These are phyloP conservation scores for Lasioglossum morio DNA, from an alignment of 2,888 invertebrate species.

Conservation along the genomic window DNA sequence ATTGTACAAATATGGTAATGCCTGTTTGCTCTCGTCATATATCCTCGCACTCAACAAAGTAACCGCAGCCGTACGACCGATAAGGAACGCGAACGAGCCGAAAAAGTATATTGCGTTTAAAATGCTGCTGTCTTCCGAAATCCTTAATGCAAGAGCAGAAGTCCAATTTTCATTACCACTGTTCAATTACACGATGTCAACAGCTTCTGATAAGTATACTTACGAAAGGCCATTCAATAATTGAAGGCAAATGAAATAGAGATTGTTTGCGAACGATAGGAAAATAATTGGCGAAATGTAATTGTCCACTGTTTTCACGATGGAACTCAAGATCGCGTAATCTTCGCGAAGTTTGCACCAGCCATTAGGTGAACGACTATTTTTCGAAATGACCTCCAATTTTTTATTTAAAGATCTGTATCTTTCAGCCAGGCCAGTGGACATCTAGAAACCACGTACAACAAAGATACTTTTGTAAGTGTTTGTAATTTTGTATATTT, in stretches of 20 bases:
- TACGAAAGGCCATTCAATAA: conserved; percentile 89
- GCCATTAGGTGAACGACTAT: conserved; percentile 78
- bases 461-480: neutral
- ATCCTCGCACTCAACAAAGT: conserved; percentile 85
- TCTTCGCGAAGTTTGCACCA: conserved; percentile 89
- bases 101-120: conserved; percentile 85
- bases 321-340: conserved; percentile 87
- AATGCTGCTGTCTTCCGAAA: conserved; percentile 70
- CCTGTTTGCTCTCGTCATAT: conserved; percentile 84
- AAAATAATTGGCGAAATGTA: conserved; percentile 88
- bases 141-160: conserved; percentile 31
- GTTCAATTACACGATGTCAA: neutral
- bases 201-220: conserved; percentile 69
- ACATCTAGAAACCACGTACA: conserved; percentile 67
- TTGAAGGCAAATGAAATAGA: conserved; percentile 91
- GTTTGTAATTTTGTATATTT: too few species aligned
- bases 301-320: conserved; percentile 87
- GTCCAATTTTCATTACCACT: neutral
- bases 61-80: conserved; percentile 84
- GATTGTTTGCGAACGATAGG: conserved; percentile 89
- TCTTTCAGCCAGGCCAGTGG: conserved; percentile 87
- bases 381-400: conserved; percentile 81
- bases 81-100: conserved; percentile 85
- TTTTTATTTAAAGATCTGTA: conserved; percentile 88
- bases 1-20: conserved; percentile 83